Evolutionary conservation across 2,888 invertebrate species (phyloP), one percentile per base, ranked within the genome.

Genomic region (Pandemis cinnamomeana): DNA sequence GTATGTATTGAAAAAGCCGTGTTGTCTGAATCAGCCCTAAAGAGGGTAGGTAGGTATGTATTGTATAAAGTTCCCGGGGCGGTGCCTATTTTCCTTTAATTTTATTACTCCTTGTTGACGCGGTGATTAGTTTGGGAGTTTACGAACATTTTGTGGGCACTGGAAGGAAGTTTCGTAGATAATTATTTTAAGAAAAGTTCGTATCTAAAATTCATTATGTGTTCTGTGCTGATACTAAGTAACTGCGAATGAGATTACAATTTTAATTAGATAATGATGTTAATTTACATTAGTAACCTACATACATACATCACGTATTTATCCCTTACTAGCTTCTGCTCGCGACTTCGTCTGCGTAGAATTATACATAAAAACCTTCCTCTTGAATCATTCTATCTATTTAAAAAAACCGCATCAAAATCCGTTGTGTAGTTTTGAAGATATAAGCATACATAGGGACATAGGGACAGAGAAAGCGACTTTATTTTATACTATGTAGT

Each of bases 11-110:
- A n/a, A 51, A 51, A 51, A 20, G 15, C 7, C 20, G 20, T 20
- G 58, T 58, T 10, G 10, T 58, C 11, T 58, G 27, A 10, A 27
- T 11, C 27, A 5, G 58, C 27, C 27, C 27, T 58, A 42, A 61
- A 11, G 7, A 13, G 48, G 48, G 48, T 64, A 20, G 6, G 20
- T 20, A 20, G 48, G 48, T 66, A 51, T 66, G 20, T 51, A 51
- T 64, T 66, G 51, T 66, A 66, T 51, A 66, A 66, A 66, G 66
- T 66, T 66, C 51, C 15, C 8, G 51, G 15, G 20, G 27, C n/a
- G 13, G 13, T 27, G 64, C 64, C 64, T 64, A 64, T 27, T 66
- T 53, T 66, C 66, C 66, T 51, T 27, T 15, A 51, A 53, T 66
- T 66, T 66, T 66, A 66, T 66, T 41, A n/a, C 42, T 48, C 51